Percentiles rank a stretch among this genome's conserved stretches.
These are phyloP conservation scores for Kradibia gibbosae DNA, from an alignment of 1,140 invertebrate genomes.

Conservation along the genomic window DNA sequence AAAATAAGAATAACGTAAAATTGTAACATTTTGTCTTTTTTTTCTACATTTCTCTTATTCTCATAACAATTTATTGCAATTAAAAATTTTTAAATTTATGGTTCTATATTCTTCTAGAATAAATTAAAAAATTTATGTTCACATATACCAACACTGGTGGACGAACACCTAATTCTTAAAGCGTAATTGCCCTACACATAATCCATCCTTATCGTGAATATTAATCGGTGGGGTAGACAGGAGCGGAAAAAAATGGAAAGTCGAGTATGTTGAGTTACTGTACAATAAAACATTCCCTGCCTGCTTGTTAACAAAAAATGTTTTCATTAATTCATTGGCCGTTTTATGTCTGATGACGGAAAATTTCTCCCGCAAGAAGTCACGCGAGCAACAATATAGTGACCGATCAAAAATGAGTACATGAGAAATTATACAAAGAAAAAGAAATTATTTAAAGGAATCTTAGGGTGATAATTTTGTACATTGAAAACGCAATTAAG, in stretches of 20 bases:
- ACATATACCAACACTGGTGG: neutral
- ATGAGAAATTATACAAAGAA: slow-evolving; percentile 38
- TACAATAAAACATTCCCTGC: slow-evolving; percentile 24
- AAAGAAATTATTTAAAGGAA: no score
- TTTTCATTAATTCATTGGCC: slow-evolving; percentile 61
- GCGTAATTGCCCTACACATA: slow-evolving; percentile 48
- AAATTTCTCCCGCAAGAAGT: slow-evolving; percentile 53
- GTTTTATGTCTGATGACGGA: slow-evolving; percentile 54
- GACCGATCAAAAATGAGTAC: slow-evolving; percentile 15
- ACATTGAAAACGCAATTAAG: slow-evolving; percentile 11
- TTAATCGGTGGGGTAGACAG: slow-evolving; percentile 23
- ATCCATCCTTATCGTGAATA: slow-evolving; percentile 32
- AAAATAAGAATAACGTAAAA: no score
- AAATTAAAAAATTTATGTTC: slow-evolving; percentile 46
- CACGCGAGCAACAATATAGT: slow-evolving; percentile 52
- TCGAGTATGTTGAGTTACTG: neutral
- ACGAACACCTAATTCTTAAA: slow-evolving; percentile 44
- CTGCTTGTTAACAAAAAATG: slow-evolving; percentile 55
- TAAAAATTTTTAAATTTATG: slow-evolving; percentile 18
- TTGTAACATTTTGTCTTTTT: no score
- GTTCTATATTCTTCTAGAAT: slow-evolving; percentile 37
- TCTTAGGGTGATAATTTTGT: neutral
- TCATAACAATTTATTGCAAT: neutral
- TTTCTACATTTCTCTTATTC: neutral
- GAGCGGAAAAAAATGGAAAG: neutral